phyloP scores from a whole-genome alignment of 2,113 vertebrate genomes.

The Macrotus californicus region DNA sequence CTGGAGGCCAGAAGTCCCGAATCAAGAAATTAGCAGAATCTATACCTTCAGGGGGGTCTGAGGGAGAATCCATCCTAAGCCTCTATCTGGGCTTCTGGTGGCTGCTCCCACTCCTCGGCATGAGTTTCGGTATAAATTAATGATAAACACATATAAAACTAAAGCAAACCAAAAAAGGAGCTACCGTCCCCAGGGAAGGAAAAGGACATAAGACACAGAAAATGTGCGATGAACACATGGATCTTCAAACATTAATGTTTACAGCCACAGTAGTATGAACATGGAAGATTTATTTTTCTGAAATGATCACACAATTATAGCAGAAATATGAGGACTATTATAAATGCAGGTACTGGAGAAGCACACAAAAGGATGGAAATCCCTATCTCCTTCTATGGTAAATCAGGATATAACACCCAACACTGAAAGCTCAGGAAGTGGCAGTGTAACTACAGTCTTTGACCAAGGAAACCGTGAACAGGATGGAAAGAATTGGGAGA shows the following conservation, averaged over 20 bases:
- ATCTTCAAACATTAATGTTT: background rate
- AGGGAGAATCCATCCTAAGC: no score
- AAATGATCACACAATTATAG: background rate
- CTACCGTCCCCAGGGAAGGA: background rate
- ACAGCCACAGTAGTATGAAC: background rate
- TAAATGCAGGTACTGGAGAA: background rate
- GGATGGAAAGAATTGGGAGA: background rate
- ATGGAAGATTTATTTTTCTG: background rate
- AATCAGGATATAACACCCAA: background rate
- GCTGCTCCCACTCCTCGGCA: background rate
- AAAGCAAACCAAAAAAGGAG: background rate
- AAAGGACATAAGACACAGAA: background rate
- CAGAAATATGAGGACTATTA: background rate
- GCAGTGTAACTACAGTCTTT: background rate
- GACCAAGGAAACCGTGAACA: background rate
- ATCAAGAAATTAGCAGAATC: background rate
- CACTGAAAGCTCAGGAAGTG: background rate
- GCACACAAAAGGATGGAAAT: accelerated
- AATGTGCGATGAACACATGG: background rate
- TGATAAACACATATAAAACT: background rate
- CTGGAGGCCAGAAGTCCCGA: background rate
- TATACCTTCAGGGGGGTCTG: background rate
- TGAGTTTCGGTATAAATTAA: background rate
- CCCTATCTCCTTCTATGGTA: background rate
- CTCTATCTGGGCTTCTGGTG: background rate